A percentile compares a stretch with the other conserved stretches of the same genome.
phyloP scores from a whole-genome alignment of 1,140 invertebrate genomes.

The Augochlora pura region DNA sequence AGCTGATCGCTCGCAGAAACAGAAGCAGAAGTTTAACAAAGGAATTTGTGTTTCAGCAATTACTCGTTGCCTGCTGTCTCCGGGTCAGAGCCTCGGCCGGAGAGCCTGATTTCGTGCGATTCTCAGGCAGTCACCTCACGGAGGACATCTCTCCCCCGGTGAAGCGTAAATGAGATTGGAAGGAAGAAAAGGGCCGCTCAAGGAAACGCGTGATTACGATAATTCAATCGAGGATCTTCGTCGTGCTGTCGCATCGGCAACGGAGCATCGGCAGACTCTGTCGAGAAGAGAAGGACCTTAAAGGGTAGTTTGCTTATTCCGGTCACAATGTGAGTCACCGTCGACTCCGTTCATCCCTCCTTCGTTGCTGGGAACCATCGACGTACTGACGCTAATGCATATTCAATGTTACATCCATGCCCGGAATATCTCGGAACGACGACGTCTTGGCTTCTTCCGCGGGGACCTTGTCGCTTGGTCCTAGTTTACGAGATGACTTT shows the following conservation, averaged over 20 bases:
- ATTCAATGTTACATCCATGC: conserved; percentile 74
- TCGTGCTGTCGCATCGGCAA: conserved; percentile 46
- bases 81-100: conserved; percentile 4
- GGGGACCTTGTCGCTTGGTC: background rate
- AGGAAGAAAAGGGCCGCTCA: conserved; percentile 43
- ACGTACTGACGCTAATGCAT: conserved; percentile 73
- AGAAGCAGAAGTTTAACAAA: background rate
- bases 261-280: conserved; percentile 7
- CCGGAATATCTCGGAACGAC: conserved; percentile 56
- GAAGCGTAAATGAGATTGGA: conserved; percentile 65
- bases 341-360: conserved; percentile 62
- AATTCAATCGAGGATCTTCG: conserved; percentile 65
- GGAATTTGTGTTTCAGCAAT: conserved; percentile 37
- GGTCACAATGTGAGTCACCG: conserved; percentile 71
- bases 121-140: conserved; percentile 54
- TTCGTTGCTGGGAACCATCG: conserved; percentile 63
- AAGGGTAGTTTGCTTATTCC: conserved; percentile 74
- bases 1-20: background rate
- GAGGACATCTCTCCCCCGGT: conserved; percentile 14
- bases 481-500: conserved; percentile 38
- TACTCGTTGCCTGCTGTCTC: background rate
- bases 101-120: conserved; percentile 35
- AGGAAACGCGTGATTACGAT: conserved; percentile 63
- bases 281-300: conserved; percentile 46
- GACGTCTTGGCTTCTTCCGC: conserved; percentile 26